A percentile compares a stretch with the other conserved stretches of the same genome.
Evolutionary conservation across 1,140 invertebrate genomes (phyloP).

Genomic region (Chelonus insularis): DNA sequence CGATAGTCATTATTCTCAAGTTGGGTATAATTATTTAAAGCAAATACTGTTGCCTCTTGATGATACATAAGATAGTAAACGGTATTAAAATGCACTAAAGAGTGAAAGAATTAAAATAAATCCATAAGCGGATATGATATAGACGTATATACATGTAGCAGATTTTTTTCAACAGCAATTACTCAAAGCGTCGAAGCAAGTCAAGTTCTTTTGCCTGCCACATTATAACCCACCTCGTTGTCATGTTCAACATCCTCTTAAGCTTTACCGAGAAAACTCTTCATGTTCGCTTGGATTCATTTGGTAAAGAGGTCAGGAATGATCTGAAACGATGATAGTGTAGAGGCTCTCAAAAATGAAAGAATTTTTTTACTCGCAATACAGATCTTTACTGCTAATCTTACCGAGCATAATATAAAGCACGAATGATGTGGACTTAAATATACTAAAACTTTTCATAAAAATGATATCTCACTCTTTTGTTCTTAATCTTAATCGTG

Average conservation of each 20-base stretch:
- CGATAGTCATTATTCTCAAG: conserved; percentile 10
- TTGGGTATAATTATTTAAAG: no score
- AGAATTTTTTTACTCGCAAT: background rate
- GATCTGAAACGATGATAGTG: background rate
- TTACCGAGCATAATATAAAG: background rate
- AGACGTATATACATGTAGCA: no score
- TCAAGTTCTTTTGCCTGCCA: conserved; percentile 13
- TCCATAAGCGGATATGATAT: no score
- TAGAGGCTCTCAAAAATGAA: background rate
- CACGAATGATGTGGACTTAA: no score
- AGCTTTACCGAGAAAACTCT: conserved; percentile 13
- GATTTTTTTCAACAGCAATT: conserved; percentile 14
- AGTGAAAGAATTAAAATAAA: no score
- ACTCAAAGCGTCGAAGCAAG: conserved; percentile 16
- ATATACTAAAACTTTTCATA: no score
- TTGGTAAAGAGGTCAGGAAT: background rate
- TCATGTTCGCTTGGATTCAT: conserved; percentile 13
- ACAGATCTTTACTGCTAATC: background rate
- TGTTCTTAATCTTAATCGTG: no score
- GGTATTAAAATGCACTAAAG: no score
- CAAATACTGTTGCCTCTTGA: no score
- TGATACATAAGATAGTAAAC: no score
- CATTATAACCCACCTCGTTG: conserved; percentile 15
- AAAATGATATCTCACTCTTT: no score
- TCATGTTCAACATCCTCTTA: conserved; percentile 15